phyloP scores from a whole-genome alignment of 2,888 invertebrate species.

The Onthophagus sagittarius region DNA sequence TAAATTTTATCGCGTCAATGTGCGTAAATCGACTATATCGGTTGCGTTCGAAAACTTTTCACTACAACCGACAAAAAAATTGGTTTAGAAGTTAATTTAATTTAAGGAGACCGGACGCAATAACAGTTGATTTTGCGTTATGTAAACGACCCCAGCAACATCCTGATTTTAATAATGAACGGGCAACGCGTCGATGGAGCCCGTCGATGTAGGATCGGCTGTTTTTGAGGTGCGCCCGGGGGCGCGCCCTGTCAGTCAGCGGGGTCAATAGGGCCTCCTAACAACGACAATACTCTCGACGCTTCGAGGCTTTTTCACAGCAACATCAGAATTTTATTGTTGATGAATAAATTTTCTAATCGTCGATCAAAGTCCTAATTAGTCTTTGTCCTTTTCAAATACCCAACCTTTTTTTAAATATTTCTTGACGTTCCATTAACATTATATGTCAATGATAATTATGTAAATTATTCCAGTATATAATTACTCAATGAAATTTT shows the following conservation, averaged over 20 bases:
- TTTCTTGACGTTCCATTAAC: neutral
- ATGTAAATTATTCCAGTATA: no score
- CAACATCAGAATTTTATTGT: neutral
- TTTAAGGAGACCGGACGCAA: neutral
- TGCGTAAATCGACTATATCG: neutral
- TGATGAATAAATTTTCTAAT: neutral
- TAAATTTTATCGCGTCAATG: neutral
- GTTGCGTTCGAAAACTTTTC: neutral
- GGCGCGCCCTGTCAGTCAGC: constrained; percentile 34
- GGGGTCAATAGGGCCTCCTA: constrained; percentile 31
- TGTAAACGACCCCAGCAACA: constrained; percentile 21
- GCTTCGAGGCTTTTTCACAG: neutral
- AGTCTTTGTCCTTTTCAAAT: neutral
- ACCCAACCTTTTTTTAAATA: neutral
- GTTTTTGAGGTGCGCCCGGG: constrained; percentile 30
- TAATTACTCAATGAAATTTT: no score
- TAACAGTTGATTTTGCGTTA: constrained; percentile 14
- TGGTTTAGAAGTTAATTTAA: no score
- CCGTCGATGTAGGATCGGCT: constrained; percentile 29
- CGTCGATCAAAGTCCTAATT: neutral
- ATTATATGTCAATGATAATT: neutral
- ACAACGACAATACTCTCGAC: constrained; percentile 1
- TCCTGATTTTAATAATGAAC: constrained; percentile 24
- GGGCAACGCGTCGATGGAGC: constrained; percentile 25
- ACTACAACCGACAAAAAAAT: no score